Percentiles rank a stretch among this genome's conserved stretches.
Evolutionary conservation across 64 coral and sea anemone genomes (phyloP).

Genomic region (Stichodactyla helianthus): DNA sequence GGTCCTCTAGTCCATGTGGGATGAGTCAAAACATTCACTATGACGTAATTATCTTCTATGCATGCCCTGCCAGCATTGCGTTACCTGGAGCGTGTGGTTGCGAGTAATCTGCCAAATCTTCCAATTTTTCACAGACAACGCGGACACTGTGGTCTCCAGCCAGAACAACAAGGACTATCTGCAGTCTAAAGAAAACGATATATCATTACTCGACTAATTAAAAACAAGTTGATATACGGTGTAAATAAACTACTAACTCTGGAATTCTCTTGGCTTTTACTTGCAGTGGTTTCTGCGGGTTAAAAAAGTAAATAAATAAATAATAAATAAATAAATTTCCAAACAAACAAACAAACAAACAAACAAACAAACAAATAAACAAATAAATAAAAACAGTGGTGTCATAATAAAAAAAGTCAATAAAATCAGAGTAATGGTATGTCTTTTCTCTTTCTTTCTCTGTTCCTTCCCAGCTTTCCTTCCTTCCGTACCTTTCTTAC

Average conservation of each 20-base stretch:
- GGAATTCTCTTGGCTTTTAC: conserved; percentile 71
- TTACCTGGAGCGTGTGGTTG: conserved; percentile 79
- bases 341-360: no score
- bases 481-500: no score
- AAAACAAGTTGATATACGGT: background rate
- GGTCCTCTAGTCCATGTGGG: no score
- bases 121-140: conserved; percentile 62
- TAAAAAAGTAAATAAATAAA: background rate
- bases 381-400: no score
- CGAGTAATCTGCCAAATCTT: conserved; percentile 72
- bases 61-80: background rate
- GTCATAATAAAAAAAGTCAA: no score
- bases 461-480: no score
- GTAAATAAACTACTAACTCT: conserved; percentile 55
- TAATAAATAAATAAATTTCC: no score
- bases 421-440: no score
- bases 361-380: no score
- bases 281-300: conserved; percentile 63
- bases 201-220: background rate
- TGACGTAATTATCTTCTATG: no score
- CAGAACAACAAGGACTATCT: conserved; percentile 62
- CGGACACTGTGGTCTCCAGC: conserved; percentile 38
- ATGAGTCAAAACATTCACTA: no score
- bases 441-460: no score
- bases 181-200: conserved; percentile 38